These are phyloP conservation scores for Tachuris rubrigastra DNA, from an alignment of 2,113 vertebrate genomes.

Conservation along the genomic window DNA sequence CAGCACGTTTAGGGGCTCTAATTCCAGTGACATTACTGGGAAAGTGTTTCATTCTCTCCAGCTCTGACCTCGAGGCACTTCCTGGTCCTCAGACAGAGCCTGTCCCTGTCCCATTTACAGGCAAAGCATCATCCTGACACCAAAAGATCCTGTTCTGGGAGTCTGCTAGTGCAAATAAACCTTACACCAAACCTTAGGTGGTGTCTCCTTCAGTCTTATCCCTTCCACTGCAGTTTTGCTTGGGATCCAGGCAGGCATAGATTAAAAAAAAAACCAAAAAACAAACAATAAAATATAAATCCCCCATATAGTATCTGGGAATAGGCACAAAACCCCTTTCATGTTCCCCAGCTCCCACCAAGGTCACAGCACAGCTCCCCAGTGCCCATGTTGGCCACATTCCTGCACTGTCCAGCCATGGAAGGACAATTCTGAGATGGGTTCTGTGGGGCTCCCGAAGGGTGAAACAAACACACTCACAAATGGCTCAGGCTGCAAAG, in stretches of 20 bases:
- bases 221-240: not conserved
- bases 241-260: not conserved
- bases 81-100: not conserved
- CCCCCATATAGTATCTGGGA: not conserved
- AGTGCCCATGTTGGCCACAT: not conserved
- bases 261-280: too few species aligned
- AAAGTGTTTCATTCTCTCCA: not conserved
- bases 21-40: not conserved
- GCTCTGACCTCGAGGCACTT: not conserved
- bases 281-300: too few species aligned
- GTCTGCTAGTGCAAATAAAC: not conserved
- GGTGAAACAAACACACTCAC: not conserved
- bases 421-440: not conserved
- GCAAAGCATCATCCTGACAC: not conserved
- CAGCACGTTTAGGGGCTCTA: not conserved
- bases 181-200: not conserved
- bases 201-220: not conserved
- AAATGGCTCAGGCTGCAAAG: not conserved
- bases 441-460: not conserved
- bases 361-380: not conserved
- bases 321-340: not conserved
- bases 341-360: not conserved
- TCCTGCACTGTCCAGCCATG: not conserved
- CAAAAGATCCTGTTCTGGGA: not conserved
- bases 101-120: not conserved